A percentile compares a stretch with the other conserved stretches of the same genome.
phyloP scores from a whole-genome alignment of 2,888 invertebrate genomes.

The Himalopsyche anomala region DNA sequence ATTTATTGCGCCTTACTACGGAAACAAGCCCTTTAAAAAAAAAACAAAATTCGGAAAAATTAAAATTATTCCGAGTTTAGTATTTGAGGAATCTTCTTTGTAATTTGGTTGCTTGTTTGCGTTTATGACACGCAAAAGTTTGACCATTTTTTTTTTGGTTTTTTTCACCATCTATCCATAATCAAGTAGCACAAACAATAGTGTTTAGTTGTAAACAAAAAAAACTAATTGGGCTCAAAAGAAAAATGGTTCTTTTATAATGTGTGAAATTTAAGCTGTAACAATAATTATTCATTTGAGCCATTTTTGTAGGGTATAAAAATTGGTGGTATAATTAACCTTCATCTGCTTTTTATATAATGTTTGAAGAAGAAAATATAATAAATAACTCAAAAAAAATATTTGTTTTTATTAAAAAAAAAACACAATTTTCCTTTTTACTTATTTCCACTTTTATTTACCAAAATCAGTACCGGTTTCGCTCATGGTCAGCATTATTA shows the following conservation, averaged over 20 bases:
- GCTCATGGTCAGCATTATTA: no score
- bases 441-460: no score
- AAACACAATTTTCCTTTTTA: no score
- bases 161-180: not conserved
- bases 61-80: constrained; percentile 27
- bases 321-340: no score
- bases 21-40: not conserved
- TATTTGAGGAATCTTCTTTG: constrained; percentile 39
- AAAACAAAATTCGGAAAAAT: not conserved
- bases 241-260: constrained; percentile 8
- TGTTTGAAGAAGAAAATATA: no score
- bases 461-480: no score
- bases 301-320: no score
- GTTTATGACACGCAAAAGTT: constrained; percentile 59
- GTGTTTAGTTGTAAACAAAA: constrained; percentile 5
- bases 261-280: not conserved
- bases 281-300: no score
- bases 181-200: not conserved
- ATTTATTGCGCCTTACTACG: not conserved
- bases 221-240: not conserved
- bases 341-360: no score
- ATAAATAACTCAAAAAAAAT: no score
- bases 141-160: not conserved
- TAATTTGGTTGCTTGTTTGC: constrained; percentile 54
- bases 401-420: no score